Conservation (phyloP, 1,140 invertebrate genomes). For the Linepithema humile region DNA sequence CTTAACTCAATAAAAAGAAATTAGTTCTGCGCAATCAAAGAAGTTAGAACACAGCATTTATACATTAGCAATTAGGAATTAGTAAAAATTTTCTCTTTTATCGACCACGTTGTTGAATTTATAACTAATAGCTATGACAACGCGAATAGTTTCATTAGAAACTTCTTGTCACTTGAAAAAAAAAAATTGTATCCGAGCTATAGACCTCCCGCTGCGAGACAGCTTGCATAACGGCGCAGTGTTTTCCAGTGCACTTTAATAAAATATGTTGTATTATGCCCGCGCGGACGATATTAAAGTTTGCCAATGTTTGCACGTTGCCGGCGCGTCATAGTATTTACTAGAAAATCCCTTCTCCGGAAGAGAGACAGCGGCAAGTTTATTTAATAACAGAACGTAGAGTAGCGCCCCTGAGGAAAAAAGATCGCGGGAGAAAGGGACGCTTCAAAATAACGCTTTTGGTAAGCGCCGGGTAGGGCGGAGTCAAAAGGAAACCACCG, state of each 20-base stretch:
- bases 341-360: conserved; percentile 5
- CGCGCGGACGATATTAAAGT: conserved; percentile 50
- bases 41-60: not conserved
- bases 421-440: not conserved
- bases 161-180: not conserved
- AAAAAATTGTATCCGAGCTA: not conserved
- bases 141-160: not conserved
- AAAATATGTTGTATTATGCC: conserved; percentile 53
- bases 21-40: not conserved
- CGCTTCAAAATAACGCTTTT: conserved; percentile 35
- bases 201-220: not conserved
- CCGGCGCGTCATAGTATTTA: conserved; percentile 15
- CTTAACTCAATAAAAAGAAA: not conserved
- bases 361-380: conserved; percentile 29
- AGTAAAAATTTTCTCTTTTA: not conserved
- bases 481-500: conserved; percentile 16
- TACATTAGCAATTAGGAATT: not conserved
- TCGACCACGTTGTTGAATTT: not conserved
- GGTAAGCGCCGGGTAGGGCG: not conserved
- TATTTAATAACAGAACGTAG: conserved; percentile 47
- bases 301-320: conserved; percentile 43
- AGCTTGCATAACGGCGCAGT: not conserved
- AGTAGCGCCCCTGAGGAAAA: not conserved
- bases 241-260: conserved; percentile 33
- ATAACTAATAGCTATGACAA: not conserved